Conservation (phyloP, 2,113 vertebrate genomes). For the Oncorhynchus clarkii region DNA sequence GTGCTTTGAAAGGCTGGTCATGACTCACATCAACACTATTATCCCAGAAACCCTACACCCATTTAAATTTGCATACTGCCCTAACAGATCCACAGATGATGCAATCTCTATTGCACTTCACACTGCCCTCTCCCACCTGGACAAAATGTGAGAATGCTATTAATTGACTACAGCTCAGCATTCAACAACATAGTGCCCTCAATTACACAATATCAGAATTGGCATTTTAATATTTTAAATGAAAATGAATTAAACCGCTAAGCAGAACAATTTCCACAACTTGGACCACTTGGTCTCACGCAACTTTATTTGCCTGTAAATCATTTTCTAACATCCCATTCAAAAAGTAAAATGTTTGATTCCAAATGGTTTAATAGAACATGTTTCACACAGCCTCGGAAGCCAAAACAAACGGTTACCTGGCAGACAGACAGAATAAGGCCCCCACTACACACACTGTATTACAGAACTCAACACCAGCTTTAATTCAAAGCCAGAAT, state of each 20-base stretch:
- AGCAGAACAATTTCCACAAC: slow-evolving; percentile 51
- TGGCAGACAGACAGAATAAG: slow-evolving; percentile 48
- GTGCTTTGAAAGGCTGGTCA: too few species aligned
- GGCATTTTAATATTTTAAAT: slow-evolving; percentile 45
- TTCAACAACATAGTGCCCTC: too few species aligned
- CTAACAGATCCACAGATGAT: too few species aligned
- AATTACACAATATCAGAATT: slow-evolving; percentile 26
- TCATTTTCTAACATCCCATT: slow-evolving; percentile 67
- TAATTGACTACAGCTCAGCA: too few species aligned
- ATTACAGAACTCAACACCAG: slow-evolving; percentile 6
- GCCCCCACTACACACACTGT: background rate
- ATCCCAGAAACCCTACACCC: too few species aligned
- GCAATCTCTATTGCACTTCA: too few species aligned
- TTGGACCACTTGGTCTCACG: slow-evolving; percentile 42
- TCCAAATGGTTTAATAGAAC: slow-evolving; percentile 50
- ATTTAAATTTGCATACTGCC: too few species aligned
- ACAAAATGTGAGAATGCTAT: too few species aligned
- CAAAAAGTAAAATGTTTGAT: slow-evolving; percentile 59
- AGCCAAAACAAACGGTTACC: slow-evolving; percentile 56
- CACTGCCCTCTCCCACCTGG: too few species aligned
- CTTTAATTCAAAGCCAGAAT: slow-evolving; percentile 18
- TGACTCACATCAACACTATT: too few species aligned
- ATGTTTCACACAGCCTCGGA: slow-evolving; percentile 52
- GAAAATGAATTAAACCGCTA: slow-evolving; percentile 60
- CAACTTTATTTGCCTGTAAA: slow-evolving; percentile 67